Conservation (phyloP, 2,113 vertebrate genomes). For the Natator depressus region DNA sequence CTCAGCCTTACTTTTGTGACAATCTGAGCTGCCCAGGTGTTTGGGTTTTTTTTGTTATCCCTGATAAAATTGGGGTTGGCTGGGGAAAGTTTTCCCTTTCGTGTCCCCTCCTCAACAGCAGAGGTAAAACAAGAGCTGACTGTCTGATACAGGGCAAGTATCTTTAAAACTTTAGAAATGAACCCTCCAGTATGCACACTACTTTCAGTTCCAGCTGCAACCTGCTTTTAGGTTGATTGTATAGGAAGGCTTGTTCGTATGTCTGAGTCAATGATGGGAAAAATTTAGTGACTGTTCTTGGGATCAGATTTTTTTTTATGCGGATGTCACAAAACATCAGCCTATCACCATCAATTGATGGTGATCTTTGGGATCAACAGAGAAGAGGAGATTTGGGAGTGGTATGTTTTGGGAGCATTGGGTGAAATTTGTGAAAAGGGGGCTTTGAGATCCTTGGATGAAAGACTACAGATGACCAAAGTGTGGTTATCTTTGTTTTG, state of each 20-base stretch:
- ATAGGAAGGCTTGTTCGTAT: neutral
- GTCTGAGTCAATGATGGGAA: neutral
- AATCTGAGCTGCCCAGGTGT: neutral
- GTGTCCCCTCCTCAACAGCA: too few relatives aligned
- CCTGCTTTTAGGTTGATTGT: neutral
- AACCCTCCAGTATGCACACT: neutral
- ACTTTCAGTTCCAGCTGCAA: neutral
- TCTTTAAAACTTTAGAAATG: neutral
- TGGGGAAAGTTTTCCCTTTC: neutral
- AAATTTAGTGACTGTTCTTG: neutral
- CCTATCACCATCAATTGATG: neutral
- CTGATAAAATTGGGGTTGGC: too few relatives aligned
- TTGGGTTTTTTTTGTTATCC: too few relatives aligned
- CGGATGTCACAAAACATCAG: neutral
- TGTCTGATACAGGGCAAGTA: fast-evolving
- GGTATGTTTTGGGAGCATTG: neutral
- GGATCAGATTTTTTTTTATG: too few relatives aligned
- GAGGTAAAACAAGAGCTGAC: neutral
- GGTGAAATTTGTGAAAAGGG: neutral
- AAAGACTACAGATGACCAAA: neutral
- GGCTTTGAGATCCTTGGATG: neutral
- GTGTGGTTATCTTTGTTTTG: neutral
- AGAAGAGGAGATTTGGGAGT: neutral
- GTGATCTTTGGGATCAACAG: neutral
- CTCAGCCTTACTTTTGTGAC: neutral